These are phyloP conservation scores for Alcis repandata DNA, from an alignment of 2,888 invertebrate species.

Conservation along the genomic window DNA sequence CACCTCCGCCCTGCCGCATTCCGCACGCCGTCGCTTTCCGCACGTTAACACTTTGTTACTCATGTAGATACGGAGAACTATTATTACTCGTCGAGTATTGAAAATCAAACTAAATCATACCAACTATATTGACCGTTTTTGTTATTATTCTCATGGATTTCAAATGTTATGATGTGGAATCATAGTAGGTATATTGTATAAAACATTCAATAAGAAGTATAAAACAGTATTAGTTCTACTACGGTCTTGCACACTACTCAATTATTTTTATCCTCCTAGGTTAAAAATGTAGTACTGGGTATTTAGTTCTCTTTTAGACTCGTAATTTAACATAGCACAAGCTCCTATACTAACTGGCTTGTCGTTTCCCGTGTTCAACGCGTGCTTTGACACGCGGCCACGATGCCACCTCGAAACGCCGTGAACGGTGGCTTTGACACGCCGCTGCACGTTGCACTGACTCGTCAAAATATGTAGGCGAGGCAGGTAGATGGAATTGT, in stretches of 20 bases:
- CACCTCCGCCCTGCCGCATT: conserved; percentile 38
- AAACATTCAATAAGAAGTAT: no score
- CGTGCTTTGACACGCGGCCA: conserved; percentile 27
- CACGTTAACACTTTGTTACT: conserved; percentile 19
- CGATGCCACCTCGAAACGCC: conserved; percentile 12
- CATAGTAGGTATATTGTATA: no score
- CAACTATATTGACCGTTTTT: no score
- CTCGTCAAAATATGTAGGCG: conserved; percentile 4
- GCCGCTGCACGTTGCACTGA: neutral
- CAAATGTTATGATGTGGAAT: no score
- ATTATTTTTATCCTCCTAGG: no score
- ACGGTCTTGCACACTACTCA: no score
- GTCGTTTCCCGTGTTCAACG: conserved; percentile 23
- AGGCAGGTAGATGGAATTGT: neutral
- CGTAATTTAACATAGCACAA: neutral
- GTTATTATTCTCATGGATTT: no score
- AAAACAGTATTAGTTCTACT: no score
- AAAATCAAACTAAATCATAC: neutral
- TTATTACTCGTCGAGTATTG: neutral
- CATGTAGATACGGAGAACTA: neutral
- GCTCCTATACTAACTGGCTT: conserved; percentile 12
- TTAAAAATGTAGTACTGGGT: no score
- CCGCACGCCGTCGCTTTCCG: conserved; percentile 36
- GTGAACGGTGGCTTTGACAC: conserved; percentile 16
- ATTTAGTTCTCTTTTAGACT: neutral